phyloP scores from a whole-genome alignment of 1,140 invertebrate genomes.

The Pogonus chalceus region DNA sequence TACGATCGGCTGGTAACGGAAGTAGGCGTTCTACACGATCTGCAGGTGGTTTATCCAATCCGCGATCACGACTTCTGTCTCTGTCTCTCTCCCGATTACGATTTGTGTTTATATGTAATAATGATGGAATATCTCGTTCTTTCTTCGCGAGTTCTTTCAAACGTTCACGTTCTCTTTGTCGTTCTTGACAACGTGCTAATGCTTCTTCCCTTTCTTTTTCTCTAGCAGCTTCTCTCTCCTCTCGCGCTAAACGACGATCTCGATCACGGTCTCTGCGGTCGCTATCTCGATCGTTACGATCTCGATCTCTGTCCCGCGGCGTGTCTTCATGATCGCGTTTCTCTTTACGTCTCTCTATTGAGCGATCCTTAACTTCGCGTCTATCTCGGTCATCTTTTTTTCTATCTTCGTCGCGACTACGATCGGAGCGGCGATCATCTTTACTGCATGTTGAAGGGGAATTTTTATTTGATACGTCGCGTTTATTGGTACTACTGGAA shows the following conservation, averaged over 20 bases:
- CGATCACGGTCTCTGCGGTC: slow-evolving; percentile 27
- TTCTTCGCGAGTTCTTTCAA: slow-evolving; percentile 36
- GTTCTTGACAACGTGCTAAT: slow-evolving; percentile 43
- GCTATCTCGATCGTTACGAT: neutral
- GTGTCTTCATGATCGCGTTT: slow-evolving; percentile 26
- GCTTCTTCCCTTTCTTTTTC: slow-evolving; percentile 48
- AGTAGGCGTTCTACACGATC: slow-evolving; percentile 30
- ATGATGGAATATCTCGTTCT: slow-evolving; percentile 23
- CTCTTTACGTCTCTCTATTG: slow-evolving; percentile 20
- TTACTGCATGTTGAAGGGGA: neutral
- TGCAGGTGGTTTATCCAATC: slow-evolving; percentile 30
- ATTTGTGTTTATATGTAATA: neutral
- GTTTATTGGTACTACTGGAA: neutral
- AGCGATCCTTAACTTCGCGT: slow-evolving; percentile 20
- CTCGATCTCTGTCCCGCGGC: slow-evolving; percentile 9
- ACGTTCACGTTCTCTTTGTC: slow-evolving; percentile 50
- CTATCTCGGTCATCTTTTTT: slow-evolving; percentile 22
- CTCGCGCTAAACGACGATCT: slow-evolving; percentile 33
- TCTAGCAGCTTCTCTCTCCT: slow-evolving; percentile 39
- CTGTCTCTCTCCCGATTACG: slow-evolving; percentile 18
- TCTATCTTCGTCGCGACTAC: slow-evolving; percentile 1
- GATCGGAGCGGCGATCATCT: slow-evolving; percentile 8
- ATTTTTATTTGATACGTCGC: neutral
- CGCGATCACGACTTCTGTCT: slow-evolving; percentile 27
- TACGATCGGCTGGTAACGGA: slow-evolving; percentile 28